phyloP scores from a whole-genome alignment of 2,888 invertebrate genomes.

The Cephus spinipes region DNA sequence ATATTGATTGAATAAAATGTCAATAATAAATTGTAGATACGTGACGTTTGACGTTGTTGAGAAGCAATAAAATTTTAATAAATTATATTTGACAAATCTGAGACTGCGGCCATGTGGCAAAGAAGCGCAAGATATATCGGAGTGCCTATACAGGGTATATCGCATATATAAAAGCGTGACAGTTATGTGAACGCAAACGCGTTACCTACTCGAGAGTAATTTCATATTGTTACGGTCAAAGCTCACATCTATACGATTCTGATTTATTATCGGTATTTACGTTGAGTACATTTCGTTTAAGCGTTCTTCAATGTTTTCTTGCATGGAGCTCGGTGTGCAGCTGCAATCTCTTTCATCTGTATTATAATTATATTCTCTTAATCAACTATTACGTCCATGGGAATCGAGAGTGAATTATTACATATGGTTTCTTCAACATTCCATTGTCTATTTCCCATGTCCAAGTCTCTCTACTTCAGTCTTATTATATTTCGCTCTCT shows the following conservation, averaged over 20 bases:
- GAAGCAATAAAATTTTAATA: neutral
- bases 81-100: neutral
- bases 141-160: neutral
- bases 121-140: neutral
- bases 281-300: slow-evolving; percentile 55
- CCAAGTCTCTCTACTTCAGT: slow-evolving; percentile 12
- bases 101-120: neutral
- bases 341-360: slow-evolving; percentile 56
- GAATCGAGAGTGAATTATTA: slow-evolving; percentile 20
- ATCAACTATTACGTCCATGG: neutral
- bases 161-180: neutral
- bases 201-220: neutral
- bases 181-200: neutral
- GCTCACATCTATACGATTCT: slow-evolving; percentile 37
- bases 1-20: neutral
- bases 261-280: slow-evolving; percentile 45
- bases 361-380: slow-evolving; percentile 22
- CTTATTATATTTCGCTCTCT: neutral
- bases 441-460: neutral
- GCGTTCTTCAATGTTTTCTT: slow-evolving; percentile 65
- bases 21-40: neutral
- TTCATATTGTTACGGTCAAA: neutral
- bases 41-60: neutral
- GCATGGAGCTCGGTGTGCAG: slow-evolving; percentile 67
- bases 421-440: slow-evolving; percentile 21